Conservation (phyloP, 1,140 invertebrate species). For the Conopomorpha cramerella region DNA sequence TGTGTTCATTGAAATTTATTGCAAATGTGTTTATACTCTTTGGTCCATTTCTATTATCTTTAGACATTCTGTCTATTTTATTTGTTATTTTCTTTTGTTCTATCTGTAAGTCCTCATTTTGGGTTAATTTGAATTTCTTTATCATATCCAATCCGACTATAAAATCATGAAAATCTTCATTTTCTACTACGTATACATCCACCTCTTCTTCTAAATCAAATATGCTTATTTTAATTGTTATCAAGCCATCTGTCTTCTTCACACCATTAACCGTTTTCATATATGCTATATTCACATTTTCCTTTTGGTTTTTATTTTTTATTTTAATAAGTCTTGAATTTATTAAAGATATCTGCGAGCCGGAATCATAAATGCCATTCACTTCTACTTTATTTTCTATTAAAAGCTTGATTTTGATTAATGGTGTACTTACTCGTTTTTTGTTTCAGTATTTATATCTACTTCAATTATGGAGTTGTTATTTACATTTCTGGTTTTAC, state of each 20-base stretch:
- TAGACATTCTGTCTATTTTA: neutral
- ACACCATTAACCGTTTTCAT: neutral
- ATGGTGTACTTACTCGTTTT: neutral
- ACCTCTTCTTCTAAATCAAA: neutral
- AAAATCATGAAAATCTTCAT: conserved; percentile 12
- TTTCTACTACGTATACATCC: conserved; percentile 3
- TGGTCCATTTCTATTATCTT: neutral
- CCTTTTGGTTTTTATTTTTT: too few species aligned
- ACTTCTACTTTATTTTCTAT: neutral
- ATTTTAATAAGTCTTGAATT: neutral
- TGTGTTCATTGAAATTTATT: neutral
- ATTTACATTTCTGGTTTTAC: too few species aligned
- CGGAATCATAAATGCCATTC: neutral
- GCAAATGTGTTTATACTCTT: neutral
- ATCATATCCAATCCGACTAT: conserved; percentile 9
- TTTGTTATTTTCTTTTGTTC: conserved; percentile 8
- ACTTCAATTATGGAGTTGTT: neutral
- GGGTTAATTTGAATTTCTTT: conserved; percentile 9
- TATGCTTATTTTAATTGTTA: neutral
- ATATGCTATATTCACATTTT: neutral
- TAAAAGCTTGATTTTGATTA: neutral
- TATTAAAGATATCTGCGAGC: neutral
- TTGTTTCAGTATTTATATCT: neutral
- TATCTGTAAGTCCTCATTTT: conserved; percentile 11
- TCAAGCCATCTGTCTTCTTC: neutral